phyloP scores from a whole-genome alignment of 2,113 vertebrate genomes.

The Barnardius zonarius region DNA sequence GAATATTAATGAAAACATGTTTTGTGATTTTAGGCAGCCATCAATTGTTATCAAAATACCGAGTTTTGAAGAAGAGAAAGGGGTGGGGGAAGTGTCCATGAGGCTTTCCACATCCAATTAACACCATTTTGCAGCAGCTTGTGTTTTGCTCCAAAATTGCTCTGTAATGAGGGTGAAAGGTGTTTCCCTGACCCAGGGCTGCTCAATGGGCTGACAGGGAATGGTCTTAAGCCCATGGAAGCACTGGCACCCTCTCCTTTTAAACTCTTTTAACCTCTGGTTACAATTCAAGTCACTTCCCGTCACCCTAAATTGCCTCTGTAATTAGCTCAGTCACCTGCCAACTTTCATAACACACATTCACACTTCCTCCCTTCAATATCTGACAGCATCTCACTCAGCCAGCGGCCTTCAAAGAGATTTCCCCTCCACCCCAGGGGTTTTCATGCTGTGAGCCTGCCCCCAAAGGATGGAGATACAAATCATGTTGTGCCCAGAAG shows the following conservation, averaged over 20 bases:
- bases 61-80: neutral
- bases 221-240: neutral
- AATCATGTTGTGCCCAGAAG: neutral
- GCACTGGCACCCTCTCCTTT: neutral
- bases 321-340: conserved; percentile 43
- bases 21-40: conserved; percentile 35
- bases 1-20: conserved; percentile 66
- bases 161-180: neutral
- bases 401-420: neutral
- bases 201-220: neutral
- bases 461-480: neutral
- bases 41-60: conserved; percentile 51
- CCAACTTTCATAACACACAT: neutral
- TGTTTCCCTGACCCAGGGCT: neutral
- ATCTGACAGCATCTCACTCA: neutral
- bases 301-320: neutral
- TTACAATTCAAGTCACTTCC: conserved; percentile 8
- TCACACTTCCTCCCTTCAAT: neutral
- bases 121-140: neutral
- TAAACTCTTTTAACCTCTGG: neutral
- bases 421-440: neutral
- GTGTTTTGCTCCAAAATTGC: neutral
- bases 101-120: neutral
- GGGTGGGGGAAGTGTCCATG: neutral
- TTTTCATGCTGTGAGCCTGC: neutral